Conservation (phyloP, 2,888 invertebrate genomes). For the Oscheius sp. region DNA sequence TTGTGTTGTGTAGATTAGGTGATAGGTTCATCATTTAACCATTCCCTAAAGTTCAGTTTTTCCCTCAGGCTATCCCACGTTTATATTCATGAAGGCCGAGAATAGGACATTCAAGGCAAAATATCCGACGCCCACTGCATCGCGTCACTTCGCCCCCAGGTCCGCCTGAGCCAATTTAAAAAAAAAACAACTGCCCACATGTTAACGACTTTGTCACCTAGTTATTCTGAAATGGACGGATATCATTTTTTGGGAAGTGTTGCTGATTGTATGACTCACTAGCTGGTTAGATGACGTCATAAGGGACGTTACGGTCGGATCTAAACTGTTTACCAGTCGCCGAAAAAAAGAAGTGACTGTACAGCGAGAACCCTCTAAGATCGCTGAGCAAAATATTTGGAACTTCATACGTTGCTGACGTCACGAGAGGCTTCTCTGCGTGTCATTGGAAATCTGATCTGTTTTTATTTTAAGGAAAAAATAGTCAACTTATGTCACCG, state of each 20-base stretch:
- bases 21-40: neutral
- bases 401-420: constrained; percentile 12
- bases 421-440: constrained; percentile 2
- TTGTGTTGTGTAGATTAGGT: no score
- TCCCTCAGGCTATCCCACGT: neutral
- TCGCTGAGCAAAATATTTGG: neutral
- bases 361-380: neutral
- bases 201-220: no score
- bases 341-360: constrained; percentile 3
- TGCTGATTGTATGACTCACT: constrained; percentile 18
- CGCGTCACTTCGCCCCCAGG: constrained; percentile 16
- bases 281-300: constrained; percentile 7
- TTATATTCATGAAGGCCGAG: constrained; percentile 21
- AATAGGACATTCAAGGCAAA: constrained; percentile 15
- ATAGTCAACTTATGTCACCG: neutral
- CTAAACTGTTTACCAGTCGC: constrained; percentile 9
- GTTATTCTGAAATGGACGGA: no score
- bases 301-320: constrained; percentile 12
- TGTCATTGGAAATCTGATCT: constrained; percentile 9
- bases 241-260: no score
- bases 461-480: neutral
- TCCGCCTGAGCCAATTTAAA: constrained; percentile 13
- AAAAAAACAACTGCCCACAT: neutral
- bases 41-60: neutral
- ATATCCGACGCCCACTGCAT: constrained; percentile 10